Conservation (phyloP, 2,888 invertebrate genomes). For the Cephus spinipes region DNA sequence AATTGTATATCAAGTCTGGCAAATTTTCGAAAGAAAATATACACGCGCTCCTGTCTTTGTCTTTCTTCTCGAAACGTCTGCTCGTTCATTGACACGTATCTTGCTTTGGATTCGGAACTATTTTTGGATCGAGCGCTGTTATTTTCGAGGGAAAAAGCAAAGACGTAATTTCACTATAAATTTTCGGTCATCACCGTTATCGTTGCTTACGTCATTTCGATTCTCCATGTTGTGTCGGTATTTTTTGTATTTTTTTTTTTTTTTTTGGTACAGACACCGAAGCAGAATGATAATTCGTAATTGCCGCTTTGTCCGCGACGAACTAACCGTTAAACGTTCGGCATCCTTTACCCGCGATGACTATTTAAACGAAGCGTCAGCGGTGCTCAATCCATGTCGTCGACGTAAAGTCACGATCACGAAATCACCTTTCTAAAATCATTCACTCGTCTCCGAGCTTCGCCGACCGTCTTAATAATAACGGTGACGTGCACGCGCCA, state of each 20-base stretch:
- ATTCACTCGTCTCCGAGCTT: background rate
- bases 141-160: no score
- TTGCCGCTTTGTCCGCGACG: background rate
- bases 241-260: no score
- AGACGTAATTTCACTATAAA: no score
- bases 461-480: slow-evolving; percentile 4
- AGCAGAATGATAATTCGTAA: background rate
- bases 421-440: slow-evolving; percentile 8
- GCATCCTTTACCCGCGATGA: background rate
- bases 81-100: background rate
- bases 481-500: background rate
- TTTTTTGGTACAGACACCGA: background rate
- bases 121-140: background rate
- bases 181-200: no score
- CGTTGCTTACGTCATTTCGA: no score
- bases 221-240: no score
- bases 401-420: background rate
- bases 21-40: background rate
- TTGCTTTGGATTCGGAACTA: background rate
- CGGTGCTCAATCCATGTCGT: background rate
- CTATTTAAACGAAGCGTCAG: background rate
- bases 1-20: background rate
- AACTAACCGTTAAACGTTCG: background rate
- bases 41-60: background rate
- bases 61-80: background rate